phyloP scores from a whole-genome alignment of 2,888 invertebrate genomes.

The Xanthia togata region DNA sequence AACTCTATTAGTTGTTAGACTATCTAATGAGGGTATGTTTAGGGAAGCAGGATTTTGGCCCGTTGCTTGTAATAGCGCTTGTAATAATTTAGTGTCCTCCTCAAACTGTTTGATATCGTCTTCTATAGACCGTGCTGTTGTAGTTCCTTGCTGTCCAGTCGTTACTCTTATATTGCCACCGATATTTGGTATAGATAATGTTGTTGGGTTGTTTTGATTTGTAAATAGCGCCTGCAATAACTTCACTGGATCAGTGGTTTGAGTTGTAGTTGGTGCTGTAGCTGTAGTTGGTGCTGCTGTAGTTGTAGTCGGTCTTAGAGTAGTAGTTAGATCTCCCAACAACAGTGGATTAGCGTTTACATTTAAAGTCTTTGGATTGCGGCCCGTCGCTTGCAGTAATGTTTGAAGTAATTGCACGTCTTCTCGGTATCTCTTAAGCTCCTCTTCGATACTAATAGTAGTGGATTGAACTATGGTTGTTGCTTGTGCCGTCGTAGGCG shows the following conservation, averaged over 20 bases:
- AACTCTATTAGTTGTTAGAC: constrained; percentile 71
- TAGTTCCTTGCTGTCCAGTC: constrained; percentile 70
- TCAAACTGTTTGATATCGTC: constrained; percentile 87
- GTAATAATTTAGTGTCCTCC: constrained; percentile 86
- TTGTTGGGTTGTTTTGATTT: constrained; percentile 74
- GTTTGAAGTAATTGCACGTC: constrained; percentile 77
- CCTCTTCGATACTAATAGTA: constrained; percentile 75
- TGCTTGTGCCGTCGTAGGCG: constrained; percentile 67
- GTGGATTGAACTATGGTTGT: constrained; percentile 65
- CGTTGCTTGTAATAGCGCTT: constrained; percentile 85
- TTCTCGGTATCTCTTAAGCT: constrained; percentile 78
- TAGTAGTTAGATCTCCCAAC: constrained; percentile 65
- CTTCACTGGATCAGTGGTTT: constrained; percentile 75
- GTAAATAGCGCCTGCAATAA: constrained; percentile 81
- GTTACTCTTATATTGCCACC: constrained; percentile 67
- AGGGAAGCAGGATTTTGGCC: constrained; percentile 84
- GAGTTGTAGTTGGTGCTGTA: constrained; percentile 57
- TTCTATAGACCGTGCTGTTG: constrained; percentile 83
- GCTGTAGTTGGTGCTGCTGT: constrained; percentile 65
- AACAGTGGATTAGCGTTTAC: constrained; percentile 68
- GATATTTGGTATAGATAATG: constrained; percentile 68
- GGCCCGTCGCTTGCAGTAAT: constrained; percentile 79
- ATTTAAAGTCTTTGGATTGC: constrained; percentile 82
- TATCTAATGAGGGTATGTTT: constrained; percentile 82
- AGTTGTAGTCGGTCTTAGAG: constrained; percentile 67